A percentile compares a stretch with the other conserved stretches of the same genome.
These are phyloP conservation scores for Heteropelma amictum DNA, from an alignment of 2,888 invertebrate species.

Conservation along the genomic window DNA sequence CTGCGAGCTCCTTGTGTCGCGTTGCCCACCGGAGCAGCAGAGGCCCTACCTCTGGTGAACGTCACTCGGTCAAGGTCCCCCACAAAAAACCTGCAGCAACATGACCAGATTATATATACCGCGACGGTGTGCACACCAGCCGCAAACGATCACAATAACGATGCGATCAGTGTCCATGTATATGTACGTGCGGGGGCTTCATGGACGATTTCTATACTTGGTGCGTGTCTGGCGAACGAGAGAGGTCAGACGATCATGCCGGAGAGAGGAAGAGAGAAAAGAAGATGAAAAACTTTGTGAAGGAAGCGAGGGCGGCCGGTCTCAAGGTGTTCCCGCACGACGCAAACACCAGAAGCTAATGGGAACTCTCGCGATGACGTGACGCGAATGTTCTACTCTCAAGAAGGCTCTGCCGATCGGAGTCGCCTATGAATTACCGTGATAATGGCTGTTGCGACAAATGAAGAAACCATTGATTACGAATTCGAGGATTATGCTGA, in stretches of 20 bases:
- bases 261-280: slow-evolving; percentile 1
- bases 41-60: slow-evolving; percentile 58
- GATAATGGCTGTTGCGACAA: not conserved
- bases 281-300: not conserved
- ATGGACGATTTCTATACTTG: slow-evolving; percentile 70
- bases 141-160: slow-evolving; percentile 30
- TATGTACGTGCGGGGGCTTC: slow-evolving; percentile 54
- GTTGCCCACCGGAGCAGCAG: slow-evolving; percentile 16
- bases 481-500: not conserved
- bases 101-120: slow-evolving; percentile 5
- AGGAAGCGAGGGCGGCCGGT: slow-evolving; percentile 24
- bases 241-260: slow-evolving; percentile 20
- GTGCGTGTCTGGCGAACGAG: slow-evolving; percentile 50
- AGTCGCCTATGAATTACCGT: not conserved
- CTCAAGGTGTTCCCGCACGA: slow-evolving; percentile 26
- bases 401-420: no score
- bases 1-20: not conserved
- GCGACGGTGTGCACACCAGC: slow-evolving; percentile 8
- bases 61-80: slow-evolving; percentile 76
- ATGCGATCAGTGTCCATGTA: not conserved
- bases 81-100: slow-evolving; percentile 68
- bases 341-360: slow-evolving; percentile 26
- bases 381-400: slow-evolving; percentile 5
- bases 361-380: slow-evolving; percentile 19
- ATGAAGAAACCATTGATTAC: slow-evolving; percentile 2